Evolutionary conservation across 2,888 invertebrate species (phyloP).

Genomic region (Dynastes maya): DNA sequence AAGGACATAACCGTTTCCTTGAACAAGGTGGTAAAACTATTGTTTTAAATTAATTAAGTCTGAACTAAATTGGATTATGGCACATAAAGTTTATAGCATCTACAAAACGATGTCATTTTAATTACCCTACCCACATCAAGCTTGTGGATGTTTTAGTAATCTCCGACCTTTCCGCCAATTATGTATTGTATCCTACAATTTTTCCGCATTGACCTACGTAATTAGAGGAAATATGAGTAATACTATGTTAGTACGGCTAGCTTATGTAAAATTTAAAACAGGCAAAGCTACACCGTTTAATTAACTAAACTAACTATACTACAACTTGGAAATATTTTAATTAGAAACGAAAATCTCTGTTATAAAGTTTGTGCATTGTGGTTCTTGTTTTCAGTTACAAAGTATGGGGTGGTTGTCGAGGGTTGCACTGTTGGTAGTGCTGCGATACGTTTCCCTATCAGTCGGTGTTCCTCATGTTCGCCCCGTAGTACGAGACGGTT

Average conservation of each 20-base stretch:
- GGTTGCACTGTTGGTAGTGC: slow-evolving; percentile 56
- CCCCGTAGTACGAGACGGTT: slow-evolving; percentile 40
- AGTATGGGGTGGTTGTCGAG: slow-evolving; percentile 61
- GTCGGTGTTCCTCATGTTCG: slow-evolving; percentile 49
- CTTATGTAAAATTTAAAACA: too few species aligned
- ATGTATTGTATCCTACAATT: too few species aligned
- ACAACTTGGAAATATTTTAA: slow-evolving; percentile 27
- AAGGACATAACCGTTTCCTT: too few species aligned
- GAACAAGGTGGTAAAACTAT: too few species aligned
- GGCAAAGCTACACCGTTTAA: too few species aligned
- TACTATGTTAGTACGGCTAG: too few species aligned
- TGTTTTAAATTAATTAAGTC: neutral
- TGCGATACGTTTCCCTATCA: slow-evolving; percentile 57
- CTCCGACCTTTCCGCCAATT: too few species aligned
- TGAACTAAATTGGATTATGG: neutral
- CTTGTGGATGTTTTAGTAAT: too few species aligned
- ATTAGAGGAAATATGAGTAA: neutral
- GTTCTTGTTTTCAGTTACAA: slow-evolving; percentile 40
- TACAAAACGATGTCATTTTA: neutral
- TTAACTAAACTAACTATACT: slow-evolving; percentile 9
- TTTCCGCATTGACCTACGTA: neutral
- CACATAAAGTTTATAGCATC: neutral
- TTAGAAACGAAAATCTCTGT: neutral
- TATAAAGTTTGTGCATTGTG: neutral
- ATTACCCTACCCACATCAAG: too few species aligned